Percentiles rank a stretch among this genome's conserved stretches.
Evolutionary conservation across 2,113 vertebrate genomes (phyloP).

Genomic region (Sinocyclocheilus maitianheensis): DNA sequence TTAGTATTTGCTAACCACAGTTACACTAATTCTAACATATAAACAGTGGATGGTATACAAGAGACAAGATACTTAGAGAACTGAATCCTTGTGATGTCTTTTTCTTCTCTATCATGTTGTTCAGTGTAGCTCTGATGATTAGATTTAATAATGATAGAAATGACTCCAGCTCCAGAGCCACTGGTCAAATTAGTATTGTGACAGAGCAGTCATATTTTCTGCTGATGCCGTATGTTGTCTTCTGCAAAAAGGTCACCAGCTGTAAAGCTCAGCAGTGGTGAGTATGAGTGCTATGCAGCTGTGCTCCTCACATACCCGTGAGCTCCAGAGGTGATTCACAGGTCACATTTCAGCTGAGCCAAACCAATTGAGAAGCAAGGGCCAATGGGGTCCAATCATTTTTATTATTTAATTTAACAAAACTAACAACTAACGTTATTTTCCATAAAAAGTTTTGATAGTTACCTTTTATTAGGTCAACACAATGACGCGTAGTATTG

Average conservation of each 20-base stretch:
- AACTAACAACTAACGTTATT: neutral
- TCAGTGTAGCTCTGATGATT: neutral
- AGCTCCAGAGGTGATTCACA: conserved; percentile 6
- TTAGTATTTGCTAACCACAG: no score
- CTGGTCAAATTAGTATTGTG: conserved; percentile 17
- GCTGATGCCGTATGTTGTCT: conserved; percentile 23
- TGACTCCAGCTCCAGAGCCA: neutral
- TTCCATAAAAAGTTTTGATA: neutral
- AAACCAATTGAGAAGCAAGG: neutral
- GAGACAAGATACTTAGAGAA: no score
- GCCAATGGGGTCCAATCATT: no score
- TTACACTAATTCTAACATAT: no score
- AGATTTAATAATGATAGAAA: neutral
- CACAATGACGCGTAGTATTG: no score
- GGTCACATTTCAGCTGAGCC: neutral
- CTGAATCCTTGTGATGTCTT: no score
- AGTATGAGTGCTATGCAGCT: conserved; percentile 25
- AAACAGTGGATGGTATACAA: no score
- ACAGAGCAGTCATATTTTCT: conserved; percentile 21
- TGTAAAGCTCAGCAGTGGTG: conserved; percentile 30
- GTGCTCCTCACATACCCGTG: neutral
- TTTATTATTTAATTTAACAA: neutral
- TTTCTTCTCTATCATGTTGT: neutral
- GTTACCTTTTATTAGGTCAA: no score
- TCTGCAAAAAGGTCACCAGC: conserved; percentile 28